Percentiles rank a stretch among this genome's conserved stretches.
These are phyloP conservation scores for Callionymus lyra DNA, from an alignment of 2,113 vertebrate genomes.

Conservation along the genomic window DNA sequence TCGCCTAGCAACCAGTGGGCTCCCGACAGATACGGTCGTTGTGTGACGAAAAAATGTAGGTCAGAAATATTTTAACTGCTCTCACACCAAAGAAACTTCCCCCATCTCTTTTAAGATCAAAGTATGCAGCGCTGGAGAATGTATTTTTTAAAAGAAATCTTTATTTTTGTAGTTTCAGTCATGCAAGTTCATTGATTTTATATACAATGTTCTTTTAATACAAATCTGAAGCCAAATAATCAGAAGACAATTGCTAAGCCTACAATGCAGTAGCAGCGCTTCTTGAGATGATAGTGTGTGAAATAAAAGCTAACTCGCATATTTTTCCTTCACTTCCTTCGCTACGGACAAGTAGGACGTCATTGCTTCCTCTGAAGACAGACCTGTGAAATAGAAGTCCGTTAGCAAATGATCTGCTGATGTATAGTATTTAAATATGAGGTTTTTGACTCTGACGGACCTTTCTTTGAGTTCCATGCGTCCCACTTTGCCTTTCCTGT, in stretches of 20 bases:
- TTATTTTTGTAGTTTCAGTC: too few species aligned
- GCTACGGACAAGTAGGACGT: slow-evolving; percentile 73
- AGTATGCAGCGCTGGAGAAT: too few species aligned
- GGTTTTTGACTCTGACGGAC: slow-evolving; percentile 34
- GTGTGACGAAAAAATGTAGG: slow-evolving; percentile 1
- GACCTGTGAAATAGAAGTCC: slow-evolving; percentile 57
- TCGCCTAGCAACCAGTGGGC: not conserved
- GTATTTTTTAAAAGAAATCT: too few species aligned
- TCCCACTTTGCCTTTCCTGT: slow-evolving; percentile 87
- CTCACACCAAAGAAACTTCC: too few species aligned
- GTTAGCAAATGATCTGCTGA: not conserved
- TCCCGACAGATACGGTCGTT: slow-evolving; percentile 11
- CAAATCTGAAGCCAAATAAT: too few species aligned
- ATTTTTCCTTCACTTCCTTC: slow-evolving; percentile 77
- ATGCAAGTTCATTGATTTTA: too few species aligned
- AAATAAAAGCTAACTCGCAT: slow-evolving; percentile 55
- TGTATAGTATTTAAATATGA: not conserved
- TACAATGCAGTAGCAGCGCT: too few species aligned
- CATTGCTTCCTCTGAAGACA: slow-evolving; percentile 76
- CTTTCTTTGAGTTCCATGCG: slow-evolving; percentile 79
- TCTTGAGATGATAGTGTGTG: not conserved
- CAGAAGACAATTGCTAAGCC: too few species aligned
- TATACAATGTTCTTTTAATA: too few species aligned
- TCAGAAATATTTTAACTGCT: too few species aligned
- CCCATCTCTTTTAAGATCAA: too few species aligned